phyloP scores from a whole-genome alignment of 1,140 invertebrate species.

The Schlechtendalia chinensis region DNA sequence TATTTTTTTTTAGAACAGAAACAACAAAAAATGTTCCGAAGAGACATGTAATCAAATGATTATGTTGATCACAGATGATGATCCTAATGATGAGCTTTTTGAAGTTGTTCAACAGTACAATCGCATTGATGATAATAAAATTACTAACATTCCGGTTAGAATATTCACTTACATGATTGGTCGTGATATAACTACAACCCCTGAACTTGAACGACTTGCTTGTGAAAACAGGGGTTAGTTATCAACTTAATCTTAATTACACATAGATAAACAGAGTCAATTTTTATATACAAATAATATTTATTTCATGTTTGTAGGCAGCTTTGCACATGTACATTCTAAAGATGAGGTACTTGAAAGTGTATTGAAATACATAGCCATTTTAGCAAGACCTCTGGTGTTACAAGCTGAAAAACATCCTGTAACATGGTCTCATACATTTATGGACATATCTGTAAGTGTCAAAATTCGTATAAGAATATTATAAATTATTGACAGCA shows the following conservation, averaged over 20 bases:
- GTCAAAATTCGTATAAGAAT: background rate
- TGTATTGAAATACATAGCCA: conserved; percentile 87
- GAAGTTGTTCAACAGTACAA: conserved; percentile 86
- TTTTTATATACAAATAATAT: conserved; percentile 18
- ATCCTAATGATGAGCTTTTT: conserved; percentile 74
- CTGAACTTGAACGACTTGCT: conserved; percentile 60
- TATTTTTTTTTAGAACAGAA: conserved; percentile 59
- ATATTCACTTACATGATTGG: conserved; percentile 98
- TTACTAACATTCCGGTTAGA: conserved; percentile 73
- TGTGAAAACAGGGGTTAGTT: conserved; percentile 41
- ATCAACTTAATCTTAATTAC: conserved; percentile 5
- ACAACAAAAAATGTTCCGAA: conserved; percentile 53
- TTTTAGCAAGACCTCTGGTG: conserved; percentile 84
- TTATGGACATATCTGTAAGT: conserved; percentile 77
- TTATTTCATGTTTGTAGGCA: conserved; percentile 62
- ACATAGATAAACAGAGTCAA: too few species aligned
- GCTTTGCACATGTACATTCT: conserved; percentile 87
- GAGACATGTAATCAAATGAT: conserved; percentile 91
- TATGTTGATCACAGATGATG: conserved; percentile 98
- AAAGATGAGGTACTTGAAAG: conserved; percentile 90
- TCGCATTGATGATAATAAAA: conserved; percentile 62
- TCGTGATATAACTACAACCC: conserved; percentile 86
- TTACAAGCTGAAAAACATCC: conserved; percentile 73
- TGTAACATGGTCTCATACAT: conserved; percentile 84
- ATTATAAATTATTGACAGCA: background rate